Base-by-base conservation (phyloP, 2,797 vertebrate species). In the Lacerta bilineata region DNA sequence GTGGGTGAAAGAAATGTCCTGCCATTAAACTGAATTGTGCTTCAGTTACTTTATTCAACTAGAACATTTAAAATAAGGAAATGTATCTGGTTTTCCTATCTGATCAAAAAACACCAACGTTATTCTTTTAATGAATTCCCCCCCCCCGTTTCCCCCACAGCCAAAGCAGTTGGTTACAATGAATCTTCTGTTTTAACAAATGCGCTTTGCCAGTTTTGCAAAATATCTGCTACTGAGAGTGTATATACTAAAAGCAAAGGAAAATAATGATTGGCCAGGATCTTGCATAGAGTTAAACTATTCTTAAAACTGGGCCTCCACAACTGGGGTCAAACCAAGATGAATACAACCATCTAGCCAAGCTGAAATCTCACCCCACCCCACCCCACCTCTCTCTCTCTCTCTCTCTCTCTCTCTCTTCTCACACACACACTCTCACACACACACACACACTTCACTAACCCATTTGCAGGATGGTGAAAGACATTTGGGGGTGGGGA, bases 81-180 rank as follows among this genome's bases (percentile, higher is more conserved):
- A 84, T 82, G 66, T 82, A 61, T 92, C 79, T 36, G 15, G 20
- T 88, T 80, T 2, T 91, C 69, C 82, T 83, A 87, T 91, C 23
- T 83, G 76, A 94, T 90, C 81, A 88, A 90, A 77, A 84, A 95
- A 95, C 91, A 50, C 43, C 4, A 55, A 13, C 0, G 0, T 83
- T 75, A 87, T 80, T 64, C 36, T 90, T 1, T 83, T 92, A 89
- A 68, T 39, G 72, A 55, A 90, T 55, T 80, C 89, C 39, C 0
- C 3, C 3, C 18, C 46, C 50, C 39, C 39, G 39, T 88, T 75
- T 86, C 84, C 87, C 84, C 87, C 76, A 29, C 13, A 39, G 59
- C 84, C 18, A 85, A 88, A 93, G 83, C n/a, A 39, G n/a, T 86
- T 83, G 69, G 74, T 68, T 78, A 85, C 71, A 68, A 82, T 74